phyloP scores from a whole-genome alignment of 2,888 invertebrate genomes.

The Sialis fuliginosa region DNA sequence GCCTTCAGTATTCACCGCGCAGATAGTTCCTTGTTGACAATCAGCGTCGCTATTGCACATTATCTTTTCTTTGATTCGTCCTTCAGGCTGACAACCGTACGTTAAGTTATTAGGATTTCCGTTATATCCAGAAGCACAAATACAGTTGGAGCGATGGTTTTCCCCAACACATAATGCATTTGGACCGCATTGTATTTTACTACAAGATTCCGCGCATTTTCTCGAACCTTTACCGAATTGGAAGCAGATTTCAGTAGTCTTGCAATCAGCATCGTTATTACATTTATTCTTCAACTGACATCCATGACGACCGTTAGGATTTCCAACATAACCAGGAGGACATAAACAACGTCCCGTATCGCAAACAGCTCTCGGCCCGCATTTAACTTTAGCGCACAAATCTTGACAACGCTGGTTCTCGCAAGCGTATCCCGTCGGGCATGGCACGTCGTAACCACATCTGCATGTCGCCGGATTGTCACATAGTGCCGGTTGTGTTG shows the following conservation, averaged over 20 bases:
- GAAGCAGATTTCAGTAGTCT: conserved; percentile 73
- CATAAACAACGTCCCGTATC: conserved; percentile 66
- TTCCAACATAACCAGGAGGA: conserved; percentile 57
- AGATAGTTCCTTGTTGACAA: conserved; percentile 52
- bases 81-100: conserved; percentile 59
- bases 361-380: conserved; percentile 69
- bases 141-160: conserved; percentile 70
- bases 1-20: conserved; percentile 43
- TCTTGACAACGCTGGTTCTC: conserved; percentile 56
- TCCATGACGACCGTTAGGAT: conserved; percentile 53
- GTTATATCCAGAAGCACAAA: conserved; percentile 64
- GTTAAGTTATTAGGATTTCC: conserved; percentile 70
- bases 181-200: conserved; percentile 76
- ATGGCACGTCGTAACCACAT: conserved; percentile 51
- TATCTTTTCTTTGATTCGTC: conserved; percentile 34
- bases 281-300: conserved; percentile 63
- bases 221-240: conserved; percentile 60
- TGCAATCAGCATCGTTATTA: conserved; percentile 64
- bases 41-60: conserved; percentile 53
- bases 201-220: conserved; percentile 75
- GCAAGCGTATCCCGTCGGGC: conserved; percentile 62
- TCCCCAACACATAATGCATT: conserved; percentile 75
- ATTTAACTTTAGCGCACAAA: conserved; percentile 54
- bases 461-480: conserved; percentile 48
- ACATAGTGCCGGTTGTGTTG: conserved; percentile 50